Base-by-base conservation (phyloP, 30 jellyfish, hydroid and myxozoan genomes). In the Pelagia noctiluca region DNA sequence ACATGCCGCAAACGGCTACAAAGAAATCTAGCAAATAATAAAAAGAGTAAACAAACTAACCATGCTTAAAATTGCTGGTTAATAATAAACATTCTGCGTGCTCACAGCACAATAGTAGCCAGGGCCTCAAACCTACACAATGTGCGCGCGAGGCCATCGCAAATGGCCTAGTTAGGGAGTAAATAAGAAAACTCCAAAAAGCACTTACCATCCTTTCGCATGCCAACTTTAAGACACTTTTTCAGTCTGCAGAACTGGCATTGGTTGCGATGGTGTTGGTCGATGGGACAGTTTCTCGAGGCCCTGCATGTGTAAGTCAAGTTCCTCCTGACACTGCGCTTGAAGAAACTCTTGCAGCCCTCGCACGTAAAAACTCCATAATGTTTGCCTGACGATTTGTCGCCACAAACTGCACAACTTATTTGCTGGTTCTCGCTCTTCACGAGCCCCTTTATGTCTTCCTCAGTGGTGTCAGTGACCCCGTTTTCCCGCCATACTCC, bases 281-380 rank as follows among this genome's bases (percentile, higher is more conserved):
- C 98, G 0, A 92, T 90, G 34, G 98, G 95, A 75, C 98, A 92
- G 80, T 92, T 92, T 86, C 82, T 96, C 66, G 75, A 92, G n/a
- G 97, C 98, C 35, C 98, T 63, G 63, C 98, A 92, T 3, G 98
- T 81, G 83, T 92, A 92, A 2, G 98, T 94, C 34, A 92, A 78
- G 37, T 92, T 92, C 25, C 98, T 77, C 26, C 98, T 85, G 7
- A 92, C 82, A 66, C 98, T 92, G 65, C 98, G 86, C 50, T 92
- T 92, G 79, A 92, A 92, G 84, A 92, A 92, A 50, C 98, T 92
- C 54, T 92, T 92, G 89, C 98, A 92, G 28, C 98, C 98, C 83
- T 93, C 98, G 60, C 98, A 93, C 16, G 98, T 93, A 67, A 79
- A 86, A 22, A 93, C 98, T 8, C 98, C 98, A 70, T 93, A 93